A percentile compares a stretch with the other conserved stretches of the same genome.
Conservation (phyloP, 2,113 vertebrate species). For the Pituophis catenifer region DNA sequence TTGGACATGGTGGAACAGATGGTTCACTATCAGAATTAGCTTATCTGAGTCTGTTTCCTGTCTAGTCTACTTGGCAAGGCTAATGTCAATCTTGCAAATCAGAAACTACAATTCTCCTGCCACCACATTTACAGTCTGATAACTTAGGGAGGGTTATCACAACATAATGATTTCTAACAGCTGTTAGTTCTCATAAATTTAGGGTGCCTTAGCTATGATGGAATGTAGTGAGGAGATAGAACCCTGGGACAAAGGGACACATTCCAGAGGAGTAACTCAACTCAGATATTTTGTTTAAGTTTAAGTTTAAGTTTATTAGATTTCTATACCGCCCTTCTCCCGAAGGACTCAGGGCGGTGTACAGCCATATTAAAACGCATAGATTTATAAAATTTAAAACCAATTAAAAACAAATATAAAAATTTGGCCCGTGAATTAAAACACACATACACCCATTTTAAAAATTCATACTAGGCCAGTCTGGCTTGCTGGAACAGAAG, state of each 20-base stretch:
- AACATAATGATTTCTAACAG: neutral
- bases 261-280: neutral
- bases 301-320: no score
- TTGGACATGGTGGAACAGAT: neutral
- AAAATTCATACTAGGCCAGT: no score
- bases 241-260: neutral
- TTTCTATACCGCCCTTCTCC: no score
- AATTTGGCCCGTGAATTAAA: no score
- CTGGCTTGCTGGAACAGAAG: no score
- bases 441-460: no score
- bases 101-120: neutral
- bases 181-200: conserved; percentile 18
- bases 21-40: neutral
- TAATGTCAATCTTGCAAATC: neutral
- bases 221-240: neutral
- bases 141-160: neutral
- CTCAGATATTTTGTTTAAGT: neutral
- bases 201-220: neutral
- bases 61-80: neutral
- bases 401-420: no score
- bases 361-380: no score
- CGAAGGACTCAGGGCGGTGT: no score
- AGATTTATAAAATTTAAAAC: no score
- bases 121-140: neutral
- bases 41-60: neutral